Base-by-base conservation (phyloP, 2,113 vertebrate species). In the Protobothrops mucrosquamatus region DNA sequence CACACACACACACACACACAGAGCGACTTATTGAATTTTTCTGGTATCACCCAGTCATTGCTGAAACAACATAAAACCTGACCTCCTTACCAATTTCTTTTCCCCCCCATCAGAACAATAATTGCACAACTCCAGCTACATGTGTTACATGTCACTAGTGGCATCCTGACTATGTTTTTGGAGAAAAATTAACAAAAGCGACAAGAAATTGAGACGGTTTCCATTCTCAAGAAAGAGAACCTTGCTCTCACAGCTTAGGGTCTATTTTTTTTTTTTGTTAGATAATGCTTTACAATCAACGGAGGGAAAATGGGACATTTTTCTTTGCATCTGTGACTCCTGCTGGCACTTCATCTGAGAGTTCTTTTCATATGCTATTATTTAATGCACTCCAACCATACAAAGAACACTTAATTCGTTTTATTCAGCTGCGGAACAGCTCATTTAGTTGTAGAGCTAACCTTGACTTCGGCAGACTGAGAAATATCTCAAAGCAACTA, bases 381-480 rank as follows among this genome's bases (percentile, higher is more conserved):
- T 91, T 92, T 81, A 85, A 94, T 18, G 39, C 0, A 55, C 91
- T 89, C 0, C 57, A 95, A 64, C 87, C 0, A 59, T 9, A 12
- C 2, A 93, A 94, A 89, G 39, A 86, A 94, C 92, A 91, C 0
- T 0, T 88, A 1, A n/a, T 43, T 94, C 0, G 43, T 92, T 94
- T 93, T 61, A 18, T 64, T 87, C 57, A 91, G 88, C 5, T 51
- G 43, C 59, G 85, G 4, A 94, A 92, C 85, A 1, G 88, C 29
- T 90, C 89, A 85, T 91, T 92, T 91, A 94, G 92, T 69, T 92
- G 3, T 23, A 92, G 3, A 94, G 5, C 2, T 57, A 93, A 7
- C 1, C 29, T 8, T 85, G 2, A 69, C 87, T 93, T 92, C 61
- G 2, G 0, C 1, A 8, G 91, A 55, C 34, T 88, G 59, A 52